Evolutionary conservation across 2,113 vertebrate species (phyloP).

Genomic region (Thryonomys swinderianus): DNA sequence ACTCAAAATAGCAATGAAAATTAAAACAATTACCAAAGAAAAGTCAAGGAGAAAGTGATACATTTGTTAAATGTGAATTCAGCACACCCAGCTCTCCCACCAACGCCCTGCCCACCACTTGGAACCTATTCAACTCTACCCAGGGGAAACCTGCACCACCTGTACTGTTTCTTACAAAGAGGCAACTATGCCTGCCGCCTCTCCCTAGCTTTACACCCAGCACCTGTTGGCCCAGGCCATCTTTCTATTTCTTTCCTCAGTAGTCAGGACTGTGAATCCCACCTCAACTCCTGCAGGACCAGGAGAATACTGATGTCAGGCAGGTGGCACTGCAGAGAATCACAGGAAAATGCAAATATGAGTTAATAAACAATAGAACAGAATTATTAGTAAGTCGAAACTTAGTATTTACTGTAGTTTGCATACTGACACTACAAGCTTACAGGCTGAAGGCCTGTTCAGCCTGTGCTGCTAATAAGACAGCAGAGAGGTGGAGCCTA

Average conservation of each 20-base stretch:
- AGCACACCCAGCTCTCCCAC: background rate
- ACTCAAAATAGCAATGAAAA: background rate
- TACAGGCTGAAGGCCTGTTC: background rate
- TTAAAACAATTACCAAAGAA: background rate
- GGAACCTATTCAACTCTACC: background rate
- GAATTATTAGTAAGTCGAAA: background rate
- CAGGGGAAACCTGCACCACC: background rate
- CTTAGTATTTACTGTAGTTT: background rate
- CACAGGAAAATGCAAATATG: background rate
- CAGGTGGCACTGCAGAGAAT: background rate
- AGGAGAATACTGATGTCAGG: background rate
- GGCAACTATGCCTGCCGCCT: background rate
- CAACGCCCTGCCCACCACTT: background rate
- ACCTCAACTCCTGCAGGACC: background rate
- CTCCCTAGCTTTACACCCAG: background rate
- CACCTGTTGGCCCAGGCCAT: background rate
- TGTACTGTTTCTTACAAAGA: background rate
- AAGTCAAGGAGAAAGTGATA: slow-evolving; percentile 31
- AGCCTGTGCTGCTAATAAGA: background rate
- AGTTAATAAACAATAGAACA: background rate
- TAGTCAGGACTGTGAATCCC: too few relatives aligned
- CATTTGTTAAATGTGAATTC: background rate
- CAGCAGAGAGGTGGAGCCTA: too few relatives aligned
- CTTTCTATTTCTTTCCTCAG: background rate
- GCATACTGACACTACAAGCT: background rate